These are phyloP conservation scores for Corythucha ciliata DNA, from an alignment of 2,888 invertebrate genomes.

Conservation along the genomic window DNA sequence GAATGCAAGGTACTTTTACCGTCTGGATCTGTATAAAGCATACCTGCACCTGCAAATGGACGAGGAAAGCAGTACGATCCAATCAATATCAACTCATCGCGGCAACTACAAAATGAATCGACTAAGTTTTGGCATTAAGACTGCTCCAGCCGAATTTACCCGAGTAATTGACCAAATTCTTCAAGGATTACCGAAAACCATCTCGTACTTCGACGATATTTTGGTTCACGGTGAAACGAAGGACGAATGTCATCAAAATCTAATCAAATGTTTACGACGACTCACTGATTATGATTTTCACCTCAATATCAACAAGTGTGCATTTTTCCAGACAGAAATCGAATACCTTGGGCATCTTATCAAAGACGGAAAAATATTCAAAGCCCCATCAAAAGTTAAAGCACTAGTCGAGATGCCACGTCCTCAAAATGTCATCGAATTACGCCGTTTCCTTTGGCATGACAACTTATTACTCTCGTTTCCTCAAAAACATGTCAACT, in stretches of 20 bases:
- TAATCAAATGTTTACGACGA: conserved; percentile 10
- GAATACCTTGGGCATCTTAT: conserved; percentile 23
- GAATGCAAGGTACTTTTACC: no score
- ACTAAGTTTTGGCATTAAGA: no score
- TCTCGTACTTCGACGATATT: conserved; percentile 32
- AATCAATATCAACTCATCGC: conserved; percentile 18
- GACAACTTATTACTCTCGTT: conserved; percentile 10
- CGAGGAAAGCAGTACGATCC: conserved; percentile 8
- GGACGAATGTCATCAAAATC: conserved; percentile 25
- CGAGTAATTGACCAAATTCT: conserved; percentile 15
- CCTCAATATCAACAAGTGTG: conserved; percentile 25
- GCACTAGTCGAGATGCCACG: conserved; percentile 21
- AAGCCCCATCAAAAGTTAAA: conserved; percentile 8
- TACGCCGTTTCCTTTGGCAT: conserved; percentile 16
- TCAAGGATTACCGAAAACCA: conserved; percentile 4
- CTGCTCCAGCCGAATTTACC: conserved; percentile 15
- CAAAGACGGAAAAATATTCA: conserved; percentile 14
- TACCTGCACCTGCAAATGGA: conserved; percentile 12
- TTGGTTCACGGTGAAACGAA: conserved; percentile 26
- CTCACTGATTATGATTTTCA: conserved; percentile 14
- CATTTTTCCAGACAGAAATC: conserved; percentile 22
- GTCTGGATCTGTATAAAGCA: conserved; percentile 21
- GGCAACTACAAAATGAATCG: no score
- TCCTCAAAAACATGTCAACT: conserved; percentile 13
- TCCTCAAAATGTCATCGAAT: conserved; percentile 19